Evolutionary conservation across 2,888 invertebrate species (phyloP).

Genomic region (Drosophila gaucha): DNA sequence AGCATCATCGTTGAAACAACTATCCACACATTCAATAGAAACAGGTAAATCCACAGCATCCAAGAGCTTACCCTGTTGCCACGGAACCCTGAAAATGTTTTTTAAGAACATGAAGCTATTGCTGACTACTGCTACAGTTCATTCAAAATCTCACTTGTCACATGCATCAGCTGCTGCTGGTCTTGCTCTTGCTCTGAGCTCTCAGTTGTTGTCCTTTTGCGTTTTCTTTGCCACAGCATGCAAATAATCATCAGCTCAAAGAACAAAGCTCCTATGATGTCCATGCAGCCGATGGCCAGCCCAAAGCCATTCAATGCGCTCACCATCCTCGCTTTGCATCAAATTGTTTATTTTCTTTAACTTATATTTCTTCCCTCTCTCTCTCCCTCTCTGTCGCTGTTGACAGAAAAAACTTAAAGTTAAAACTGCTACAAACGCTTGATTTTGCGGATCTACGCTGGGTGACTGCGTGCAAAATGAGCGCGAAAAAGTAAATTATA

Average conservation of each 20-base stretch:
- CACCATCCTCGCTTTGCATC: conserved; percentile 27
- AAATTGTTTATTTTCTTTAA: conserved; percentile 5
- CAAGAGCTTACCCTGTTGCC: conserved; percentile 5
- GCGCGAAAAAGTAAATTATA: conserved; percentile 76
- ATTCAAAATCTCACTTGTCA: conserved; percentile 16
- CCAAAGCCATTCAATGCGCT: conserved; percentile 60
- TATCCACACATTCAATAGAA: conserved; percentile 62
- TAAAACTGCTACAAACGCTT: conserved; percentile 45
- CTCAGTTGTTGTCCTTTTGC: background rate
- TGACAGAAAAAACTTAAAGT: conserved; percentile 35
- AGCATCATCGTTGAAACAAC: conserved; percentile 52
- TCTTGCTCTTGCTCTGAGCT: background rate
- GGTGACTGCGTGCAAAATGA: conserved; percentile 57
- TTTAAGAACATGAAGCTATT: conserved; percentile 12
- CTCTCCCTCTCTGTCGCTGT: conserved; percentile 2
- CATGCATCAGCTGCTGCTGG: conserved; percentile 2
- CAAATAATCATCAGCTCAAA: conserved; percentile 62
- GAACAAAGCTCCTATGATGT: conserved; percentile 56
- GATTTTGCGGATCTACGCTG: conserved; percentile 43
- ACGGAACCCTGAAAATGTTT: conserved; percentile 22
- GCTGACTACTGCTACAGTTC: background rate
- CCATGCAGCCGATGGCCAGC: conserved; percentile 66
- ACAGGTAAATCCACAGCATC: conserved; percentile 61
- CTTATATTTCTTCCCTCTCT: conserved; percentile 6
- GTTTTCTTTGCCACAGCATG: conserved; percentile 30